Evolutionary conservation across 2,888 invertebrate species (phyloP).

Genomic region (Pheosia tremula): DNA sequence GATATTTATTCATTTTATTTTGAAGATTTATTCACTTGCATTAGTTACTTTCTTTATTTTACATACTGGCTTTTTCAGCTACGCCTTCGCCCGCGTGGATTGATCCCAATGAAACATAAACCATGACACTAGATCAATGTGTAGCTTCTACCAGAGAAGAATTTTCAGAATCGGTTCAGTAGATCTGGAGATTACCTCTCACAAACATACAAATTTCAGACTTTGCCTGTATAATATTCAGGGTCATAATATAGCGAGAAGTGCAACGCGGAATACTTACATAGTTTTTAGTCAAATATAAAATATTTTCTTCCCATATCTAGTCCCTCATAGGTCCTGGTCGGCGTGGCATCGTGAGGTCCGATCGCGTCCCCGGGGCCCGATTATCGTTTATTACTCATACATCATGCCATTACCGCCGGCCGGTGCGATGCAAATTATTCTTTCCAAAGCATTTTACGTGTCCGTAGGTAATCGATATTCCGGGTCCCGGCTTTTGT

Average conservation of each 20-base stretch:
- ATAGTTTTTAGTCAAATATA: background rate
- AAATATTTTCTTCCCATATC: background rate
- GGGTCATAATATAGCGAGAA: background rate
- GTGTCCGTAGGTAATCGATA: constrained; percentile 48
- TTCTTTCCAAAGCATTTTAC: constrained; percentile 47
- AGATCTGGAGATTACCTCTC: no score
- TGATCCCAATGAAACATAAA: no score
- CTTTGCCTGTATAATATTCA: background rate
- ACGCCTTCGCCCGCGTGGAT: no score
- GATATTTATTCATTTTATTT: no score
- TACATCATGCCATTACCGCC: constrained; percentile 60
- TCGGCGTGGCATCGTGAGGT: constrained; percentile 28
- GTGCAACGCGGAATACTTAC: background rate
- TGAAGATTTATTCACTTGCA: no score
- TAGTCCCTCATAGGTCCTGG: background rate
- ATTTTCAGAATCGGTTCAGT: no score
- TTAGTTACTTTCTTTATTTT: no score
- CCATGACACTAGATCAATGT: no score
- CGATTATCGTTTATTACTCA: constrained; percentile 71
- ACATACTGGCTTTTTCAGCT: no score
- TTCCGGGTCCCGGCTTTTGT: constrained; percentile 27
- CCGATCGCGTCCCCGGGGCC: constrained; percentile 57
- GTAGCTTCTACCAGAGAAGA: no score
- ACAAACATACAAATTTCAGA: no score
- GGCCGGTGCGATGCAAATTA: constrained; percentile 40